Evolutionary conservation across 2,797 vertebrate species (phyloP).

Genomic region (Characodon lateralis): DNA sequence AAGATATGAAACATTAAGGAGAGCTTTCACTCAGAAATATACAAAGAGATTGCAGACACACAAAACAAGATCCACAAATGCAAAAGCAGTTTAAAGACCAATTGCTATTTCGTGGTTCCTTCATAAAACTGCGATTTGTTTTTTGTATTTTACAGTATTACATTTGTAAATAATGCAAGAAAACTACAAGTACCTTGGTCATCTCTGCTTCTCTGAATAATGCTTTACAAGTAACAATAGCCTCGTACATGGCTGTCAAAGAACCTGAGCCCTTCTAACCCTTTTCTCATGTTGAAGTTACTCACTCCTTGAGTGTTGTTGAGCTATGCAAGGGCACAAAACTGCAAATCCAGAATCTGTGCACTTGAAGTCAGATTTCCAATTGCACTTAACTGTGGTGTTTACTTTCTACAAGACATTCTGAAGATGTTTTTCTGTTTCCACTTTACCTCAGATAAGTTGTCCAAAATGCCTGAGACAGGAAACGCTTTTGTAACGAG

Average conservation of each 20-base stretch:
- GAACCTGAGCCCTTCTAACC: background rate
- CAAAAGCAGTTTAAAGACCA: background rate
- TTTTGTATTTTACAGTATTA: background rate
- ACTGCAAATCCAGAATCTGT: background rate
- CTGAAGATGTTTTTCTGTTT: background rate
- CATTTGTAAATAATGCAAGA: background rate
- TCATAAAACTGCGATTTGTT: background rate
- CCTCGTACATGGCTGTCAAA: background rate
- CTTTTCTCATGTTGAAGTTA: background rate
- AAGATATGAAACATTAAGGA: background rate
- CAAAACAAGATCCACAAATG: background rate
- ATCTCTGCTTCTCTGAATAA: background rate
- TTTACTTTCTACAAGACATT: background rate
- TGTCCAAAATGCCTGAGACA: slow-evolving; percentile 92
- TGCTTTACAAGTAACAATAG: background rate
- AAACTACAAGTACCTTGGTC: background rate
- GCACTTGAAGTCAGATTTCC: background rate
- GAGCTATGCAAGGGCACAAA: background rate
- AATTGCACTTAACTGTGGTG: background rate
- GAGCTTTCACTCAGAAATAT: no score
- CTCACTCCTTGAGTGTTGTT: background rate
- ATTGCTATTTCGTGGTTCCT: background rate
- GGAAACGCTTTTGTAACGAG: slow-evolving; percentile 95
- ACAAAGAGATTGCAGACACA: background rate
- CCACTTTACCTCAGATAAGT: slow-evolving; percentile 88